A percentile compares a stretch with the other conserved stretches of the same genome.
Conservation (phyloP, 2,888 invertebrate genomes). For the Rhogogaster chlorosoma region DNA sequence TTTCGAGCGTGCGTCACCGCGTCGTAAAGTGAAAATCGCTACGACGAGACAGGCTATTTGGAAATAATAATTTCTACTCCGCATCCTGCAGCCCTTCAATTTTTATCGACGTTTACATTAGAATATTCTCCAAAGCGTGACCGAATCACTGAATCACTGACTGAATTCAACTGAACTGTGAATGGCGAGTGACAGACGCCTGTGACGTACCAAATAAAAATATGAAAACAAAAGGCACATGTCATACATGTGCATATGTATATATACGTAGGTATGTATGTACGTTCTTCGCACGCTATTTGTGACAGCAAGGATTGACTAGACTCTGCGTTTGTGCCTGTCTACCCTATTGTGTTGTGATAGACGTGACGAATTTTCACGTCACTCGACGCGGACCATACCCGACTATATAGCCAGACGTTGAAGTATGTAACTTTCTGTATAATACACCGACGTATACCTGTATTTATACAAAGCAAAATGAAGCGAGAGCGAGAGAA, state of each 20-base stretch:
- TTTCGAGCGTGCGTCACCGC: constrained; percentile 41
- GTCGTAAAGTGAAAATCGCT: not conserved
- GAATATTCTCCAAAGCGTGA: constrained; percentile 47
- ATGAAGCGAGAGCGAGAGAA: constrained; percentile 22
- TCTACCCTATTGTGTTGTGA: constrained; percentile 29
- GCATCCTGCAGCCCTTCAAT: not conserved
- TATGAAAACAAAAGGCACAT: constrained; percentile 11
- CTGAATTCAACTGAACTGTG: not conserved
- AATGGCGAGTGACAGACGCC: constrained; percentile 34
- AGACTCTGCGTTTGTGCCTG: not conserved
- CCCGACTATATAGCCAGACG: not conserved
- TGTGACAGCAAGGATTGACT: constrained; percentile 11
- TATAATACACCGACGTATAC: not conserved
- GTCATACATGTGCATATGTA: not conserved
- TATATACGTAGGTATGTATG: not conserved
- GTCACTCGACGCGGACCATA: not conserved
- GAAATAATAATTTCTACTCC: not conserved
- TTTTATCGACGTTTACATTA: not conserved
- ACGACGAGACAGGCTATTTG: not conserved
- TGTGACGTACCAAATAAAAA: constrained; percentile 18
- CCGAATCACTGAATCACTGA: constrained; percentile 35
- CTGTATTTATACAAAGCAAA: not conserved
- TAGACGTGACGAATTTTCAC: constrained; percentile 47
- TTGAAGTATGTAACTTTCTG: not conserved
- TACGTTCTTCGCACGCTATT: constrained; percentile 10